These are phyloP conservation scores for Ommatoiulus sabulosus DNA, from an alignment of 2,888 invertebrate genomes.

Conservation along the genomic window DNA sequence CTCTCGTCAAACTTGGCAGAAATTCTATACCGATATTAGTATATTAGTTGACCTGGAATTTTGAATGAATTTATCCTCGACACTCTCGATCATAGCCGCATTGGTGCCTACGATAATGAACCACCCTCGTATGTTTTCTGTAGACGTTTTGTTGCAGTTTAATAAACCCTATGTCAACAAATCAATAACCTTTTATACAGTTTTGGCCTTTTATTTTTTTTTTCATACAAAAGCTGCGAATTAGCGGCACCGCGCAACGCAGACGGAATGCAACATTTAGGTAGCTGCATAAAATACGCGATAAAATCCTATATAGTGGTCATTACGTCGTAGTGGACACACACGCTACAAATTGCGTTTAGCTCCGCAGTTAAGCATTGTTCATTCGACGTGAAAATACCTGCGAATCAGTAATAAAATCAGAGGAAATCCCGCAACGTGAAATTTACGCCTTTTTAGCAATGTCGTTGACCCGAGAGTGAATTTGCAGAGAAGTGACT, in stretches of 20 bases:
- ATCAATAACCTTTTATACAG: slow-evolving; percentile 41
- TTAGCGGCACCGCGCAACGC: neutral
- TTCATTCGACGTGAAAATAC: neutral
- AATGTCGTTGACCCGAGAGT: slow-evolving; percentile 18
- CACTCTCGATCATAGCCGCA: neutral
- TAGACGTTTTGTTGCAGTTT: slow-evolving; percentile 32
- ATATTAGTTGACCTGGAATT: neutral
- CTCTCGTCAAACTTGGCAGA: neutral
- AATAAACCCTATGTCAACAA: slow-evolving; percentile 41
- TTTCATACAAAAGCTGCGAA: neutral
- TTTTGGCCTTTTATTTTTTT: slow-evolving; percentile 31
- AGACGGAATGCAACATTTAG: neutral
- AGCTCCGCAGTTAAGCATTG: neutral
- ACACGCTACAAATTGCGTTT: neutral
- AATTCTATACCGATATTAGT: neutral
- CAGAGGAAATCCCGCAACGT: neutral
- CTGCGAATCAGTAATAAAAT: slow-evolving; percentile 26
- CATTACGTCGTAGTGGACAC: neutral
- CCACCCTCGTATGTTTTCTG: neutral
- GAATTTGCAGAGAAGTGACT: neutral
- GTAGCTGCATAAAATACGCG: neutral
- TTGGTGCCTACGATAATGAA: neutral
- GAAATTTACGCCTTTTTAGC: neutral
- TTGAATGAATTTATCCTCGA: neutral
- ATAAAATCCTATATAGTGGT: neutral